Conservation (phyloP, 2,797 vertebrate genomes). For the Cossypha heuglini region DNA sequence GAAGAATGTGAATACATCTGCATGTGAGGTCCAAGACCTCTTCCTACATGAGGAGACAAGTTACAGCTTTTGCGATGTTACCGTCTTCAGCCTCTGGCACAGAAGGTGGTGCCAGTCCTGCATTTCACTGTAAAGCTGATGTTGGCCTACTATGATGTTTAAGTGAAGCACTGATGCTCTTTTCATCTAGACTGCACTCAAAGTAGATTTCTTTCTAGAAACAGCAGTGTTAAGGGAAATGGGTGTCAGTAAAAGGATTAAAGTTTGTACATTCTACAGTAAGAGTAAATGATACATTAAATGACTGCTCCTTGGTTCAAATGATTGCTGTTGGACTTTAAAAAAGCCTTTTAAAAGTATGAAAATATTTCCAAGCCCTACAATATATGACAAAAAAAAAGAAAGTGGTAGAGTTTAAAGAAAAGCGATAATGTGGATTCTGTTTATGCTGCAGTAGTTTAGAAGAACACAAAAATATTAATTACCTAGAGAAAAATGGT, state of each 20-base stretch:
- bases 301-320: background rate
- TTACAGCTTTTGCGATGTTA: background rate
- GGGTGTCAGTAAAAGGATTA: background rate
- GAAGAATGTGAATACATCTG: background rate
- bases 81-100: background rate
- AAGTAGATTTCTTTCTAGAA: background rate
- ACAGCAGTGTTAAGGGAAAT: background rate
- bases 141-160: background rate
- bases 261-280: background rate
- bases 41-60: accelerated
- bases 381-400: background rate
- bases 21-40: background rate
- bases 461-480: background rate
- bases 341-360: background rate
- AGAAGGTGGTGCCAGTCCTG: background rate
- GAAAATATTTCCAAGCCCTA: background rate
- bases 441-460: background rate
- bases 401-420: background rate
- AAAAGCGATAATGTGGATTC: background rate
- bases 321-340: background rate
- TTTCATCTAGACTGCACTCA: background rate
- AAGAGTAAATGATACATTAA: background rate
- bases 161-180: background rate
- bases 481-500: background rate
- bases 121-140: background rate